Evolutionary conservation across 2,113 vertebrate species (phyloP).

Genomic region (Speoplatyrhinus poulsoni): DNA sequence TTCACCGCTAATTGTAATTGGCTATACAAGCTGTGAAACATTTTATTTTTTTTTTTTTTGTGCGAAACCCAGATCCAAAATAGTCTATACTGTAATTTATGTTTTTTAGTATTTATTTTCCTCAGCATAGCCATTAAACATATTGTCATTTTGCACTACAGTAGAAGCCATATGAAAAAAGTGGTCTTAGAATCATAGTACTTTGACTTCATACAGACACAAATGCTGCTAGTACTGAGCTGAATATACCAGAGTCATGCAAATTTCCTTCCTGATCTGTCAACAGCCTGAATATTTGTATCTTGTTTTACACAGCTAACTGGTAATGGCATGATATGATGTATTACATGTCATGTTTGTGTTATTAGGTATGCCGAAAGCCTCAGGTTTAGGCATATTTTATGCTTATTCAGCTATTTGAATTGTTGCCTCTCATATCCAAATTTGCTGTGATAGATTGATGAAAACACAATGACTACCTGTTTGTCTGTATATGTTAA

Average conservation of each 20-base stretch:
- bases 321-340: slow-evolving; percentile 87
- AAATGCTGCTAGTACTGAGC: slow-evolving; percentile 44
- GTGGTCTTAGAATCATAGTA: slow-evolving; percentile 1
- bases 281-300: slow-evolving; percentile 58
- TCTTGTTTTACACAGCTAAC: slow-evolving; percentile 77
- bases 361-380: slow-evolving; percentile 80
- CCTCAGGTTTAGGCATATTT: slow-evolving; percentile 69
- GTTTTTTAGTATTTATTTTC: no score
- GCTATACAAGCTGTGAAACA: slow-evolving; percentile 10
- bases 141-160: not conserved
- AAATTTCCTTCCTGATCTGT: slow-evolving; percentile 66
- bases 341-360: slow-evolving; percentile 87
- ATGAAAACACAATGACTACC: slow-evolving; percentile 82
- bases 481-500: slow-evolving; percentile 68
- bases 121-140: not conserved
- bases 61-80: not conserved
- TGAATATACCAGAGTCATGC: slow-evolving; percentile 59
- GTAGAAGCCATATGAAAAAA: not conserved
- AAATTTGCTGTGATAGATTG: slow-evolving; percentile 89
- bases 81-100: not conserved
- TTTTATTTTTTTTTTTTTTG: not conserved
- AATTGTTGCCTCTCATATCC: slow-evolving; percentile 90
- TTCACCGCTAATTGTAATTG: slow-evolving; percentile 36
- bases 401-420: slow-evolving; percentile 96
- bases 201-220: slow-evolving; percentile 4